Conservation (phyloP, 2,888 invertebrate genomes). For the Sarcophaga caerulescens region DNA sequence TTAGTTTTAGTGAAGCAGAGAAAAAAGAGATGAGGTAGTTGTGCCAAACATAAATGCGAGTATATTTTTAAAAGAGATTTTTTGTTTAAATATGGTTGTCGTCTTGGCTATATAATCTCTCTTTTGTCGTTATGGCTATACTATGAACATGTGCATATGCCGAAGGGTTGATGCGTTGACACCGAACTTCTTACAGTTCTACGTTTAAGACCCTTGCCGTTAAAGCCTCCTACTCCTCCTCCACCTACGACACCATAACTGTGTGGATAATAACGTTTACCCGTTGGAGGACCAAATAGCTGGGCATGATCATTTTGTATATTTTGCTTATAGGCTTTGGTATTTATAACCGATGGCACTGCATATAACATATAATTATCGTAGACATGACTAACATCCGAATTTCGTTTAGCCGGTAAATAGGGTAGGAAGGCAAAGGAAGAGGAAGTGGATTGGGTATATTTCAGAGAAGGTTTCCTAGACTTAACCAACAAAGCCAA, state of each 20-base stretch:
- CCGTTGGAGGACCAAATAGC: constrained; percentile 71
- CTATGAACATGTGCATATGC: constrained; percentile 81
- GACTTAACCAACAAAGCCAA: constrained; percentile 61
- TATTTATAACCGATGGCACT: constrained; percentile 70
- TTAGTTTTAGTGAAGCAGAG: constrained; percentile 30
- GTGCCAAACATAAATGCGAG: constrained; percentile 54
- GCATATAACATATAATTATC: constrained; percentile 79
- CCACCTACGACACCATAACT: constrained; percentile 50
- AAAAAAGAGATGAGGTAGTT: constrained; percentile 57
- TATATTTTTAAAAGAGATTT: constrained; percentile 13
- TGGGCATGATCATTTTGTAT: constrained; percentile 76
- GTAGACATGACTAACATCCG: constrained; percentile 79
- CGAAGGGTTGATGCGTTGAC: constrained; percentile 79
- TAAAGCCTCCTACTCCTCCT: constrained; percentile 71
- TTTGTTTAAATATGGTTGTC: constrained; percentile 8
- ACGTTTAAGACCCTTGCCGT: constrained; percentile 70
- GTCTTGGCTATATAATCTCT: constrained; percentile 6
- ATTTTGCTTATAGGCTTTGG: constrained; percentile 73
- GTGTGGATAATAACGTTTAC: constrained; percentile 45
- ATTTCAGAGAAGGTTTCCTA: constrained; percentile 74
- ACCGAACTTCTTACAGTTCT: constrained; percentile 77
- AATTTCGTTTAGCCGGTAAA: constrained; percentile 77
- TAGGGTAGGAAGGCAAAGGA: constrained; percentile 79
- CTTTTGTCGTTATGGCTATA: constrained; percentile 69
- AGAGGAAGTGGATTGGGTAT: constrained; percentile 78